Base-by-base conservation (phyloP, 2,113 vertebrate species). In the Larimichthys crocea region DNA sequence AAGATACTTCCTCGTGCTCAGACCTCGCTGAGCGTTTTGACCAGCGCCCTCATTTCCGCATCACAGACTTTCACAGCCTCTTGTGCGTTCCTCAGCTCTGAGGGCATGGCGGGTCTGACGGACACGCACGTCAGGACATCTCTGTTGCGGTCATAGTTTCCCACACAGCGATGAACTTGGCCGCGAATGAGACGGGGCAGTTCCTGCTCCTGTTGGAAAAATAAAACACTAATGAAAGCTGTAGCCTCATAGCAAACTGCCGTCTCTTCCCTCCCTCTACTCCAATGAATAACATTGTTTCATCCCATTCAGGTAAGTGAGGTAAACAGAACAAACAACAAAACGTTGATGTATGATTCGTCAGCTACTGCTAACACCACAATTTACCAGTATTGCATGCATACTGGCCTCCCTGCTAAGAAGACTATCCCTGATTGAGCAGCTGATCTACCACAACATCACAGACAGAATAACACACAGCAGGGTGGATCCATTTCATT, bases 111-210 rank as follows among this genome's bases (percentile, higher is more conserved):
- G 0, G 97, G 93, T 85, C 98, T 94, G 22, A 99, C 94, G 49
- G 97, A 98, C 74, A 99, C 92, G 4, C 98, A 99, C 80, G 93
- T 94, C 80, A 99, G 95, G 86, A 96, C 29, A 31, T 97, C 96
- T 92, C 84, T 96, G 80, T 94, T 92, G 64, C 88, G 76, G 53
- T 99, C 95, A 53, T 97, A 99, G 92, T 95, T 98, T 31, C 98
- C 98, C 89, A 99, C 93, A 85, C 97, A 98, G 49, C 98, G 96
- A 83, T 98, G 96, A 78, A 97, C 93, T 89, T 95, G 96, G 57
- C 97, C 97, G 89, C 98, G 95, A 86, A 98, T 97, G 79, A 99
- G 95, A 84, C 97, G 96, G 74, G 97, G 97, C 70, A 99, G 95
- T 35, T 95, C 94, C 42, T 95, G 95, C 81, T 99, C 98, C 98